Evolutionary conservation across 2,888 invertebrate genomes (phyloP).

Genomic region (Ophion slaviceki): DNA sequence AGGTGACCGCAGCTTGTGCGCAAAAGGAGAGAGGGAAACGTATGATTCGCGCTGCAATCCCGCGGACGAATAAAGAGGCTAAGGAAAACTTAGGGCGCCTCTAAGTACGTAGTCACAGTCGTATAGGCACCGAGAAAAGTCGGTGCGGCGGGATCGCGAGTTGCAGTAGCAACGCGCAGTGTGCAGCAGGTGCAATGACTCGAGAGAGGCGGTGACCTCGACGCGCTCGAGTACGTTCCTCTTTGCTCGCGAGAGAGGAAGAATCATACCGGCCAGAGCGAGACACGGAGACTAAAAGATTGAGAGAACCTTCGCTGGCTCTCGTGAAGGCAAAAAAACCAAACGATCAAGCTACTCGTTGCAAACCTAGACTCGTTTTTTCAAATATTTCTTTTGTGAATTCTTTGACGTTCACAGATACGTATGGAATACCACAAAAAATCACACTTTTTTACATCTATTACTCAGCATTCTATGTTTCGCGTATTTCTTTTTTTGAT

Average conservation of each 20-base stretch:
- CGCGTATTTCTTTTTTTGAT: not conserved
- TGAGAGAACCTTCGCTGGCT: constrained; percentile 1
- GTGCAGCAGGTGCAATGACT: constrained; percentile 71
- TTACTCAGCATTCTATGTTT: not conserved
- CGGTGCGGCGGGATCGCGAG: constrained; percentile 3
- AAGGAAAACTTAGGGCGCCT: constrained; percentile 47
- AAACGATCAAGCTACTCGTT: not conserved
- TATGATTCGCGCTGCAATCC: constrained; percentile 40
- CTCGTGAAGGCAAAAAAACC: not conserved
- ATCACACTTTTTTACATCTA: too few relatives aligned
- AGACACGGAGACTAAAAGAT: constrained; percentile 29
- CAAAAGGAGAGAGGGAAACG: not conserved
- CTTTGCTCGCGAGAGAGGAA: constrained; percentile 62
- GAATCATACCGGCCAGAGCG: constrained; percentile 17
- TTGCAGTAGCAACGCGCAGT: constrained; percentile 44
- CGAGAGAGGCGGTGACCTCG: constrained; percentile 70
- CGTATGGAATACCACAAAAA: not conserved
- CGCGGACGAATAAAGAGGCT: constrained; percentile 35
- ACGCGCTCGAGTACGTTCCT: constrained; percentile 69
- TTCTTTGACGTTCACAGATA: not conserved
- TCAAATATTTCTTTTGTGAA: not conserved
- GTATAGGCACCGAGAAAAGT: constrained; percentile 2
- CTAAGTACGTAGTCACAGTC: constrained; percentile 24
- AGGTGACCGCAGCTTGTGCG: not conserved
- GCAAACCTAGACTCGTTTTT: constrained; percentile 11